A percentile compares a stretch with the other conserved stretches of the same genome.
These are phyloP conservation scores for Gouania willdenowi DNA, from an alignment of 2,797 vertebrate species.

Conservation along the genomic window DNA sequence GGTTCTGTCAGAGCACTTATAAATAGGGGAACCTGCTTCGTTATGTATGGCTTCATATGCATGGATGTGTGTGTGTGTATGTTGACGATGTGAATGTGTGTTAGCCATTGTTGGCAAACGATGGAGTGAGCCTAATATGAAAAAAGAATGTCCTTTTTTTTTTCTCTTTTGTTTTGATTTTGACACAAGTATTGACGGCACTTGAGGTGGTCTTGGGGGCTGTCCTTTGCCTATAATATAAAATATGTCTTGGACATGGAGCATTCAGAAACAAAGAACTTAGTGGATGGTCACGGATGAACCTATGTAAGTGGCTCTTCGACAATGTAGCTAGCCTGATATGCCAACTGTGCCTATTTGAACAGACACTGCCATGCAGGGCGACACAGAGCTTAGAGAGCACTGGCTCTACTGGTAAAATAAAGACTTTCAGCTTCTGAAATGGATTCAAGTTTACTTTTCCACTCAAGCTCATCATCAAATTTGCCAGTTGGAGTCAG, in stretches of 20 bases:
- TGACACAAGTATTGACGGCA: conserved; percentile 49
- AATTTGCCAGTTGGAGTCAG: conserved; percentile 45
- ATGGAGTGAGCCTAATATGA: conserved; percentile 56
- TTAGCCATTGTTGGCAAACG: conserved; percentile 45
- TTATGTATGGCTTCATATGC: conserved; percentile 69
- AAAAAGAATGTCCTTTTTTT: conserved; percentile 60
- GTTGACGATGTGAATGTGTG: conserved; percentile 46
- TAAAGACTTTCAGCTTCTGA: conserved; percentile 31
- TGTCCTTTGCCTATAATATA: conserved; percentile 44
- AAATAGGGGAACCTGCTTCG: conserved; percentile 71
- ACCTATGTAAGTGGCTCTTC: conserved; percentile 65
- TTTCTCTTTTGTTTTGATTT: conserved; percentile 51
- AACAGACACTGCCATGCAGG: conserved; percentile 71
- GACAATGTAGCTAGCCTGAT: conserved; percentile 76
- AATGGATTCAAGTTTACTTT: conserved; percentile 29
- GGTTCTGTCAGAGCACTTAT: conserved; percentile 80
- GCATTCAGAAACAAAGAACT: conserved; percentile 33
- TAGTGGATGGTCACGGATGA: conserved; percentile 55
- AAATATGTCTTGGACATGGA: conserved; percentile 43
- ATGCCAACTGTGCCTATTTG: conserved; percentile 82
- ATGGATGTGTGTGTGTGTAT: conserved; percentile 47
- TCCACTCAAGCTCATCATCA: conserved; percentile 11
- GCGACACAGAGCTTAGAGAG: conserved; percentile 56
- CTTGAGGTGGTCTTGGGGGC: conserved; percentile 53
- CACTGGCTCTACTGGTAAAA: conserved; percentile 48